These are phyloP conservation scores for Ceyx margarethae DNA, from an alignment of 2,113 vertebrate genomes.

Conservation along the genomic window DNA sequence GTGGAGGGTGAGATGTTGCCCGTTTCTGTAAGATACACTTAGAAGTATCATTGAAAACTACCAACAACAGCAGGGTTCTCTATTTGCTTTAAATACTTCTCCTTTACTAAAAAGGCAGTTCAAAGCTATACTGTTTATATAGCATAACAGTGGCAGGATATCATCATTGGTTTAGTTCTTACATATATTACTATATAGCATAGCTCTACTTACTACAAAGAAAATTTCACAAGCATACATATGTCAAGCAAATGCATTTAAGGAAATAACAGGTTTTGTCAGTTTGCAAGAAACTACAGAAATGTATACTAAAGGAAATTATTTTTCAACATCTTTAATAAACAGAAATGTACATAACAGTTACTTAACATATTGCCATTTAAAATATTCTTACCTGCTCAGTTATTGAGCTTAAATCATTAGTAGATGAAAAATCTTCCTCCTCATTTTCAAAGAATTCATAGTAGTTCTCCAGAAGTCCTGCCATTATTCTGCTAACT, in stretches of 20 bases:
- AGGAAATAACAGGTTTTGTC: background rate
- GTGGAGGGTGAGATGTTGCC: background rate
- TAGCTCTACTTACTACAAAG: background rate
- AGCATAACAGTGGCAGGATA: background rate
- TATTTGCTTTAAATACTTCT: background rate
- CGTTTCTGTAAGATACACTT: background rate
- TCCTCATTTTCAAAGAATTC: constrained; percentile 94
- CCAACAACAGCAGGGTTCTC: background rate
- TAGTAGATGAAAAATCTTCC: constrained; percentile 92
- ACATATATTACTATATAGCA: accelerated
- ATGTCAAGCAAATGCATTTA: background rate
- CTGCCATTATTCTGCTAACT: constrained; percentile 91
- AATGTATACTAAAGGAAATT: background rate
- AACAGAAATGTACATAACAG: background rate
- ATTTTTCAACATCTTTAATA: background rate
- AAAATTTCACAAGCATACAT: background rate
- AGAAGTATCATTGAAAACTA: background rate
- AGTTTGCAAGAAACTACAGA: background rate
- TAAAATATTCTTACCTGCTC: constrained; percentile 84
- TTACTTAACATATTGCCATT: background rate
- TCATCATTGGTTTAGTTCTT: background rate
- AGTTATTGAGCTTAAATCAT: constrained; percentile 96
- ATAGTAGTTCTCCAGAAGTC: constrained; percentile 94
- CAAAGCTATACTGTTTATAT: background rate
- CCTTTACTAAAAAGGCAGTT: background rate